phyloP scores from a whole-genome alignment of 2,113 vertebrate species.

The Tetrao urogallus region DNA sequence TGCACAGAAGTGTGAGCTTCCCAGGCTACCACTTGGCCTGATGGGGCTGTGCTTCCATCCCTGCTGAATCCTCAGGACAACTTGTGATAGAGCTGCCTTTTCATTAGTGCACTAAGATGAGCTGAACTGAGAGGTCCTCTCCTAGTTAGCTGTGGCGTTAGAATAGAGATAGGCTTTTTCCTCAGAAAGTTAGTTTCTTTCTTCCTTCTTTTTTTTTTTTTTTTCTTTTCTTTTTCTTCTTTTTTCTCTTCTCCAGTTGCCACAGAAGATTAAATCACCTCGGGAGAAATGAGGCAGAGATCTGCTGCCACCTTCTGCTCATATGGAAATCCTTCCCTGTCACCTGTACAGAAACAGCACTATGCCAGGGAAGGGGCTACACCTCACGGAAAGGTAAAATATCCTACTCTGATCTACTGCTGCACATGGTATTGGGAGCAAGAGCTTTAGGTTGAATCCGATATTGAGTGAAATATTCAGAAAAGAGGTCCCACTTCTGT shows the following conservation, averaged over 20 bases:
- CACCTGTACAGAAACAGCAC: rapidly evolving
- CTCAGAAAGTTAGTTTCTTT: neutral
- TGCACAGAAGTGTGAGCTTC: neutral
- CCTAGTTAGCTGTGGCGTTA: neutral
- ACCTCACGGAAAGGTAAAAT: neutral
- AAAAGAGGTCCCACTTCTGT: neutral
- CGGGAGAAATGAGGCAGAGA: slow-evolving; percentile 4
- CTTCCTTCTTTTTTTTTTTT: neutral
- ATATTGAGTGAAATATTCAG: neutral
- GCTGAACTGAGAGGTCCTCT: neutral
- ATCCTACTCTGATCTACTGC: neutral
- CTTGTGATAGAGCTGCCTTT: neutral
- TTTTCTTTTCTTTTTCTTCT: neutral
- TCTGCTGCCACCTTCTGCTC: slow-evolving; percentile 74
- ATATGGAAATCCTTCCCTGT: neutral
- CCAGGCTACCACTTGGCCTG: neutral
- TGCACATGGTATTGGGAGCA: neutral
- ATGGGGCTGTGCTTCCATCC: neutral
- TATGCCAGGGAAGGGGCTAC: neutral
- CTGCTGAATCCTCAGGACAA: neutral
- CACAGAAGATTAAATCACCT: neutral
- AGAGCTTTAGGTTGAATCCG: neutral
- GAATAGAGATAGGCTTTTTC: neutral
- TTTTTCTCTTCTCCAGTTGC: neutral
- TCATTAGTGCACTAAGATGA: neutral